These are phyloP conservation scores for Alca torda DNA, from an alignment of 2,797 vertebrate species.

Conservation along the genomic window DNA sequence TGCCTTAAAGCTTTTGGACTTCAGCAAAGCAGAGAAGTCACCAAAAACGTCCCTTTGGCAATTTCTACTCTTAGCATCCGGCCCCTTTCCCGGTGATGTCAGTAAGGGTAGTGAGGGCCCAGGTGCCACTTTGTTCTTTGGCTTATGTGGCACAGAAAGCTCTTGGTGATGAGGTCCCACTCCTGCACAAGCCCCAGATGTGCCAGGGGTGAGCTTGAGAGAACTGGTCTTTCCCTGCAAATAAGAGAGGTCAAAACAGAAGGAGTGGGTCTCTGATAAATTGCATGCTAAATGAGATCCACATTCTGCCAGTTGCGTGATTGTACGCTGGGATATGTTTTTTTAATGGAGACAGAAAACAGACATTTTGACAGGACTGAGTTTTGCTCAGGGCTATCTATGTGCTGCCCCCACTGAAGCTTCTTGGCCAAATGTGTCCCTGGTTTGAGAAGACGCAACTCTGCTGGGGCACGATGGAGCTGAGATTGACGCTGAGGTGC, in stretches of 20 bases:
- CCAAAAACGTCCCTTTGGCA: not conserved
- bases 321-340: not conserved
- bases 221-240: not conserved
- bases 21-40: not conserved
- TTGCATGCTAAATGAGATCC: not conserved
- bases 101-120: not conserved
- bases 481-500: not conserved
- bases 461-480: not conserved
- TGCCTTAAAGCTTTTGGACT: not conserved
- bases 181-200: not conserved
- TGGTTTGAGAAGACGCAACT: not conserved
- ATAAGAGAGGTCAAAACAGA: not conserved
- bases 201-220: not conserved
- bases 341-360: constrained; percentile 30
- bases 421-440: not conserved
- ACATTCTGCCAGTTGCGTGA: not conserved
- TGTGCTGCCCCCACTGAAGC: not conserved
- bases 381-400: constrained; percentile 26
- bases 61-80: not conserved
- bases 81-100: not conserved
- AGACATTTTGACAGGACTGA: not conserved
- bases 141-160: not conserved
- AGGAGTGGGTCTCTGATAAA: not conserved
- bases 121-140: not conserved
- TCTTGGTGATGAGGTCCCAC: not conserved